Percentiles rank a stretch among this genome's conserved stretches.
Evolutionary conservation across 2,113 vertebrate species (phyloP).

Genomic region (Pseudorhombus dupliciocellatus): DNA sequence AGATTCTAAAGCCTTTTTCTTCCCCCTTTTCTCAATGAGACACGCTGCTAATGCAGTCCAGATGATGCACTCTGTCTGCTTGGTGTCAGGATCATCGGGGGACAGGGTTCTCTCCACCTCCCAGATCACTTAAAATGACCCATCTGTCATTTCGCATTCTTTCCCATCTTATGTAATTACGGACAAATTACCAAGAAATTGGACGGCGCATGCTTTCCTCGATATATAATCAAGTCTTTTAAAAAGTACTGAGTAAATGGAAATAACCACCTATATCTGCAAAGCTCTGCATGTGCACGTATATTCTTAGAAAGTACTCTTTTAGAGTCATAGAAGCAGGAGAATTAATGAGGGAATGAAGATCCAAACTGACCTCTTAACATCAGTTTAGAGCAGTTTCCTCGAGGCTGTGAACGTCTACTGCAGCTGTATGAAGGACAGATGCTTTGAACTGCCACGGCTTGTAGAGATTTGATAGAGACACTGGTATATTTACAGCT

Average conservation of each 20-base stretch:
- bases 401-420: background rate
- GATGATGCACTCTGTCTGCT: conserved; percentile 59
- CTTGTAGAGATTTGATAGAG: conserved; percentile 38
- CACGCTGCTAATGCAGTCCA: conserved; percentile 54
- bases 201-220: conserved; percentile 51
- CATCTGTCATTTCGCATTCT: conserved; percentile 65
- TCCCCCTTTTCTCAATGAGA: conserved; percentile 41
- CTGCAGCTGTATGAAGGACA: conserved; percentile 23
- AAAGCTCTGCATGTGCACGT: conserved; percentile 10
- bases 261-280: conserved; percentile 21
- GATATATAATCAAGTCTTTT: conserved; percentile 57
- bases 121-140: conserved; percentile 59
- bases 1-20: conserved; percentile 4
- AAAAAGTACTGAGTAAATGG: conserved; percentile 53
- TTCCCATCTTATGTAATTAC: conserved; percentile 58
- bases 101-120: conserved; percentile 51
- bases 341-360: too few species aligned
- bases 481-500: conserved; percentile 20
- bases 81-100: conserved; percentile 57
- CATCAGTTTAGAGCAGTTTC: background rate
- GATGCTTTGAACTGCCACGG: conserved; percentile 25
- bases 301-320: conserved; percentile 21
- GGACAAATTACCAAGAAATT: conserved; percentile 61
- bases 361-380: background rate
- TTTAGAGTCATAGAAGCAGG: too few species aligned